These are phyloP conservation scores for Criorhina ranunculi DNA, from an alignment of 2,888 invertebrate species.

Conservation along the genomic window DNA sequence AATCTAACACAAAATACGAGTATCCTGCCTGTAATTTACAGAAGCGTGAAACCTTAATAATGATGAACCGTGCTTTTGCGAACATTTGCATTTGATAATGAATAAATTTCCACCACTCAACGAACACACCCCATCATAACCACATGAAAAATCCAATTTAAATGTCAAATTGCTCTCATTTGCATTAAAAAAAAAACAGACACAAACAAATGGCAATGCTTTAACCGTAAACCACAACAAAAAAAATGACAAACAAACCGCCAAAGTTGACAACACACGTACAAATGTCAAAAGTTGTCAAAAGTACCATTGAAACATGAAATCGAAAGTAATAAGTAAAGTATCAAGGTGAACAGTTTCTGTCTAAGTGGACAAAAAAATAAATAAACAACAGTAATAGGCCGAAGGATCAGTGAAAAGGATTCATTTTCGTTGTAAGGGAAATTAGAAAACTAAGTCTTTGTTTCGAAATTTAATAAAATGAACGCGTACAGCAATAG, in stretches of 20 bases:
- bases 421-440: no score
- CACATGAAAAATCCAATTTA: neutral
- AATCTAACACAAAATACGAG: neutral
- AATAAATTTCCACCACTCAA: constrained; percentile 3
- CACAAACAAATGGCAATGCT: neutral
- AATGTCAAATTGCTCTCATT: constrained; percentile 19
- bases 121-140: neutral
- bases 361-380: neutral
- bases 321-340: constrained; percentile 13
- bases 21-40: neutral
- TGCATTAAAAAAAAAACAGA: constrained; percentile 12
- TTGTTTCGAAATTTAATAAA: no score
- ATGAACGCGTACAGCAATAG: no score
- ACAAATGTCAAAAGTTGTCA: constrained; percentile 15
- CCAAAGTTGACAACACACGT: neutral
- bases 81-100: constrained; percentile 7
- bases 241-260: constrained; percentile 7
- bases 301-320: constrained; percentile 5
- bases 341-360: neutral
- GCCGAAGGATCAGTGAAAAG: no score
- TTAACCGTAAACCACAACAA: neutral
- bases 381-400: neutral
- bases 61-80: neutral
- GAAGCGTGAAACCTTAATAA: neutral
- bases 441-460: no score